Percentiles rank a stretch among this genome's conserved stretches.
These are phyloP conservation scores for Sus scrofa DNA, from an alignment of 2,113 vertebrate species.

Conservation along the genomic window DNA sequence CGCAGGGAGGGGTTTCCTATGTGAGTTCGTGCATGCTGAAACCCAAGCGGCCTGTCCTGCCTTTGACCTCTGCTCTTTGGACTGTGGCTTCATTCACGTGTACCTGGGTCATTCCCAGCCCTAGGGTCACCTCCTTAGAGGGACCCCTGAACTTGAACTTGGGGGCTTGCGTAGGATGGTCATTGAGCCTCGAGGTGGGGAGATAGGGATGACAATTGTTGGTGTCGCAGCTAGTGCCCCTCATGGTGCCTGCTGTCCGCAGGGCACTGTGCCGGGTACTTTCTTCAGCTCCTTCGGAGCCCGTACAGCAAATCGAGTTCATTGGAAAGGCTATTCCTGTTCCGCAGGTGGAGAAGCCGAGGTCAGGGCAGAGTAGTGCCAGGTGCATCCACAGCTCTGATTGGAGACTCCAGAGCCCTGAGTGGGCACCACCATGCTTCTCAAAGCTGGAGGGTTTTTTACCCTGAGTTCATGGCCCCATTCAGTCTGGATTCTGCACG, in stretches of 20 bases:
- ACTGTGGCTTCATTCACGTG: not conserved
- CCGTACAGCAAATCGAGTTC: fast-evolving
- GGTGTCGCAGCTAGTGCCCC: no score
- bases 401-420: not conserved
- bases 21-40: not conserved
- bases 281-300: not conserved
- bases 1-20: not conserved
- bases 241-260: fast-evolving
- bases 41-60: not conserved
- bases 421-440: not conserved
- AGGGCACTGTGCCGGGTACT: fast-evolving
- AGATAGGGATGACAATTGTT: not conserved
- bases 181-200: not conserved
- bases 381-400: fast-evolving
- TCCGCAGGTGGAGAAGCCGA: not conserved
- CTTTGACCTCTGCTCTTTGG: not conserved
- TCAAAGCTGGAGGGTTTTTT: fast-evolving
- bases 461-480: fast-evolving
- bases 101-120: fast-evolving
- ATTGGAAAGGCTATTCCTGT: not conserved
- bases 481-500: not conserved
- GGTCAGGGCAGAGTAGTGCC: not conserved
- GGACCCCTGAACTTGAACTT: not conserved
- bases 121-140: not conserved
- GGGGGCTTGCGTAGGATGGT: fast-evolving